A percentile compares a stretch with the other conserved stretches of the same genome.
These are phyloP conservation scores for Dicaeum eximium DNA, from an alignment of 2,113 vertebrate species.

Conservation along the genomic window DNA sequence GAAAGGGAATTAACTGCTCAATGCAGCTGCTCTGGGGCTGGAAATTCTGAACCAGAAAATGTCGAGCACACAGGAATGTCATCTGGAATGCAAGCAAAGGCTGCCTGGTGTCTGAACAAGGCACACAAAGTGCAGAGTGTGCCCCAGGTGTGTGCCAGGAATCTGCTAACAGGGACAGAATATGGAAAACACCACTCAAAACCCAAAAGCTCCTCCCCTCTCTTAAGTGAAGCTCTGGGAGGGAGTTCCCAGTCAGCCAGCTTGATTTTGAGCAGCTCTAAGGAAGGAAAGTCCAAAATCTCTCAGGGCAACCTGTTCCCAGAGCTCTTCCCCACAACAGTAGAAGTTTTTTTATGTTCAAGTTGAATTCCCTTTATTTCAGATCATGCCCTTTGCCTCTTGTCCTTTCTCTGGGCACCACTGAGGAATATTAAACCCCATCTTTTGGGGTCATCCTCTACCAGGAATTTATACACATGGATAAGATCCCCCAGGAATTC, in stretches of 20 bases:
- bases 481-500: background rate
- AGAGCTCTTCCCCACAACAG: background rate
- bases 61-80: background rate
- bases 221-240: background rate
- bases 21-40: background rate
- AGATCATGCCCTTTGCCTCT: background rate
- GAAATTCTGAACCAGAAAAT: background rate
- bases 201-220: background rate
- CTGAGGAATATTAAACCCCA: background rate
- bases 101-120: background rate
- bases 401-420: background rate
- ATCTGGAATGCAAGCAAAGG: background rate
- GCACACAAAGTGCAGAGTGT: background rate
- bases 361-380: background rate
- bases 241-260: background rate
- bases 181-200: background rate
- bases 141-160: background rate
- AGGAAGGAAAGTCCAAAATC: background rate
- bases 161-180: background rate
- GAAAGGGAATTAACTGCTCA: background rate
- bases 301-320: background rate
- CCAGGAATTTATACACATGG: background rate
- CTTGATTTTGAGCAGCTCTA: background rate
- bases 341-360: background rate
- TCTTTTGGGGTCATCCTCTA: background rate